Evolutionary conservation across 2,888 invertebrate genomes (phyloP), one percentile per base, ranked within the genome.

Genomic region (Ornithoptera alexandrae): DNA sequence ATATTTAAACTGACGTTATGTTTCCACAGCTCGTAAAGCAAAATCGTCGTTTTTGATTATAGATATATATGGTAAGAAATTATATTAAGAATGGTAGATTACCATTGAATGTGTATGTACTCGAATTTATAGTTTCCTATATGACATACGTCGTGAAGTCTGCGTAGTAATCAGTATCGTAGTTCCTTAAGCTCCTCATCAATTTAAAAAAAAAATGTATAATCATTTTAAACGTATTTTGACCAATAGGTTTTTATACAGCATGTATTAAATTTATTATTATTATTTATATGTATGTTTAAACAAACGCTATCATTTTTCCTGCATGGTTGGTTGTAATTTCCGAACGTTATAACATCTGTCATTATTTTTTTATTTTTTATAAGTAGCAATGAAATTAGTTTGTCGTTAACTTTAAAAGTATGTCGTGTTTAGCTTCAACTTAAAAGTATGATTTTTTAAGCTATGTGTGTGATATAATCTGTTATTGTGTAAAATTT

Each of bases 61-160:
- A 76, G 83, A 85, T 73, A 74, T 92, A 4, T 90, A 87, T 78
- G 92, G 92, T 92, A 90, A 91, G 91, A 77, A 63, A 63, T 64
- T 56, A 62, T 56, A 42, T 50, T 70, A 70, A 53, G 69, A 58
- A 70, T 59, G 66, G 66, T 70, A 70, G 69, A 18, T 70, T 58
- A 39, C 18, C 56, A 17, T 18, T 63, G 66, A 66, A 63, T 68
- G 63, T 30, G 62, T 64, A 65, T 68, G 63, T 61, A 30, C 10
- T 53, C 64, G 6, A 64, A 15, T 24, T 42, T 62, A 30, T 63
- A 63, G 39, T 50, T 64, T 65, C 24, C 22, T 18, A 8, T 12
- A 22, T 50, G 3, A 36, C 18, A 36, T 30, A n/a, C 18, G 30
- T 22, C 24, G 17, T 3, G 20, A n/a, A 64, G 53, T 36, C 64